A percentile compares a stretch with the other conserved stretches of the same genome.
Conservation (phyloP, 2,113 vertebrate species). For the Melanerpes formicivorus region DNA sequence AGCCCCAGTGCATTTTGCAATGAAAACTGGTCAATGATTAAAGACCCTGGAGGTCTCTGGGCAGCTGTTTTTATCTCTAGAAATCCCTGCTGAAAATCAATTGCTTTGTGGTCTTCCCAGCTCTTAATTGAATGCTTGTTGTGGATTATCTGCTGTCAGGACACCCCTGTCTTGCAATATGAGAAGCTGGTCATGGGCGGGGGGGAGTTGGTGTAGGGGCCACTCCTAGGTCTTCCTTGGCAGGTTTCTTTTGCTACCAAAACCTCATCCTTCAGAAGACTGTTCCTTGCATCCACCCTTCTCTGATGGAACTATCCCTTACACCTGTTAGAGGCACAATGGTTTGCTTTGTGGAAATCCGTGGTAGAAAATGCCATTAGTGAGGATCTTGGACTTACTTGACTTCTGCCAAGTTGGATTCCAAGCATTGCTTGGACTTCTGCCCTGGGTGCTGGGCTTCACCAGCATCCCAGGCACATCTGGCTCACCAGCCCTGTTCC, state of each 20-base stretch:
- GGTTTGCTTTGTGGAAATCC: neutral
- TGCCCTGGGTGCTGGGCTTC: neutral
- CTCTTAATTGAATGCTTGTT: neutral
- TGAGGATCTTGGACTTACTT: accelerated
- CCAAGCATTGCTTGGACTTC: neutral
- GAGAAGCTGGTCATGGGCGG: neutral
- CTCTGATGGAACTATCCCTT: accelerated
- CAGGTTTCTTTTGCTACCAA: neutral
- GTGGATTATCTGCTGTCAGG: neutral
- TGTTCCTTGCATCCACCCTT: neutral
- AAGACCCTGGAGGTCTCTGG: neutral
- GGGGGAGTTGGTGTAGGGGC: neutral
- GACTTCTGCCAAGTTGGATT: too few species aligned
- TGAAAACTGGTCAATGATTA: neutral
- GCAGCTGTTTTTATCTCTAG: neutral
- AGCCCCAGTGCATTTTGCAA: neutral
- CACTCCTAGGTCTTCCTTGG: neutral
- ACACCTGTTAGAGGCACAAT: accelerated
- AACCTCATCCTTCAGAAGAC: neutral
- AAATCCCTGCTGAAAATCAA: neutral
- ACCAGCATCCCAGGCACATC: neutral
- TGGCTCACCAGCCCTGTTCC: neutral
- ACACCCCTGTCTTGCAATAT: accelerated
- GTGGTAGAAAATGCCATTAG: accelerated
- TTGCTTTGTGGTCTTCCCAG: neutral